A percentile compares a stretch with the other conserved stretches of the same genome.
Evolutionary conservation across 2,113 vertebrate species (phyloP).

Genomic region (Salminus brasiliensis): DNA sequence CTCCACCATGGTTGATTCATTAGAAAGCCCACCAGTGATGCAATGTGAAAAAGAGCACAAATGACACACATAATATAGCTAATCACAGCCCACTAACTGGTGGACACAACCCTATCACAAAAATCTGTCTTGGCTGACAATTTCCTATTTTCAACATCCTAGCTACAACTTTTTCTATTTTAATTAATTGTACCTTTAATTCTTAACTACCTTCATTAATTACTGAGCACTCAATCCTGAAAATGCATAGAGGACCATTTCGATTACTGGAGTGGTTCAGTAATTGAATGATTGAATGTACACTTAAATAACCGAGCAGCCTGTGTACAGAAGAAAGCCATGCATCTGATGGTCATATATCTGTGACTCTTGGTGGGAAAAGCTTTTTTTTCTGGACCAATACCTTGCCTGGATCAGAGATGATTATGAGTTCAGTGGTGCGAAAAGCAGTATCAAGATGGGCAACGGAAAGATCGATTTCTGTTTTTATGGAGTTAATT

Average conservation of each 20-base stretch:
- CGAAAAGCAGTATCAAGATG: conserved; percentile 64
- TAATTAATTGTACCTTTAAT: too few relatives aligned
- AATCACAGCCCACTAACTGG: conserved; percentile 16
- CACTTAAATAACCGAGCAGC: background rate
- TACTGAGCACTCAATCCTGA: background rate
- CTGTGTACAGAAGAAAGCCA: conserved; percentile 30
- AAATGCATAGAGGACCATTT: too few relatives aligned
- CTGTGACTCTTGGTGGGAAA: conserved; percentile 46
- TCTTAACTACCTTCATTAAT: too few relatives aligned
- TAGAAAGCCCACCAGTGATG: conserved; percentile 44
- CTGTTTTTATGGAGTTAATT: conserved; percentile 78
- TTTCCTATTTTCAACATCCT: too few relatives aligned
- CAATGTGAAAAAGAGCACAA: conserved; percentile 42
- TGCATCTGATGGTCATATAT: conserved; percentile 32
- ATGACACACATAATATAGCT: conserved; percentile 27
- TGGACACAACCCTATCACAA: conserved; percentile 29
- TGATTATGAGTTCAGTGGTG: conserved; percentile 71
- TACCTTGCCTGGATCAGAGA: conserved; percentile 67
- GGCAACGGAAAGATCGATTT: conserved; percentile 75
- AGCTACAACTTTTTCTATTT: too few relatives aligned
- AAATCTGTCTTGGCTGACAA: background rate
- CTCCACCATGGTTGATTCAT: conserved; percentile 49
- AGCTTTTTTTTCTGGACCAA: conserved; percentile 55
- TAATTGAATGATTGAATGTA: conserved; percentile 7
- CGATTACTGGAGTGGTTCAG: too few relatives aligned